Evolutionary conservation across 2,113 vertebrate genomes (phyloP).

Genomic region (Eurypyga helias): DNA sequence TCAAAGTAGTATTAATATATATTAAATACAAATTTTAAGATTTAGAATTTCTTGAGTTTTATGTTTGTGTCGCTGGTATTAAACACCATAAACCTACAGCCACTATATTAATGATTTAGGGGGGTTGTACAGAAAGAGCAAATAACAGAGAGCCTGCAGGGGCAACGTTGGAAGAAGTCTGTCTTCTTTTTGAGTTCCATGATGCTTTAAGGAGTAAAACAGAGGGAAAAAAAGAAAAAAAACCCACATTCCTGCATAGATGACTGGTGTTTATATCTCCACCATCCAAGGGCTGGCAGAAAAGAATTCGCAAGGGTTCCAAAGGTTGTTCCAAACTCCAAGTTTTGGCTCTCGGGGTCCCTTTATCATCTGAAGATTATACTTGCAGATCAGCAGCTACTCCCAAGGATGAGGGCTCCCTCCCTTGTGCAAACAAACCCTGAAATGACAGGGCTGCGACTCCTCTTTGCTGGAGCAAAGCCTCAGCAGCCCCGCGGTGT

Average conservation of each 20-base stretch:
- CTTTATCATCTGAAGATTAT: not conserved
- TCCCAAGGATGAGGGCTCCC: not conserved
- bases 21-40: not conserved
- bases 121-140: not conserved
- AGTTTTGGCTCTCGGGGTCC: not conserved
- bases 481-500: accelerated
- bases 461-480: not conserved
- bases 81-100: not conserved
- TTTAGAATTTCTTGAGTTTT: not conserved
- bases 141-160: not conserved
- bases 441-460: not conserved
- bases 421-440: not conserved
- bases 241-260: not conserved
- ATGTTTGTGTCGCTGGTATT: not conserved
- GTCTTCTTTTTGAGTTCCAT: not conserved
- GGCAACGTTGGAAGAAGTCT: not conserved
- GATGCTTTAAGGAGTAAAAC: not conserved
- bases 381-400: not conserved
- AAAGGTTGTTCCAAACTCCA: not conserved
- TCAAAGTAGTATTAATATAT: not conserved
- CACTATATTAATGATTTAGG: not conserved
- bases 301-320: not conserved
- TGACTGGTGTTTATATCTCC: not conserved
- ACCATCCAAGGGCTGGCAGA: not conserved
- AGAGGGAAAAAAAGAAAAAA: not conserved